Evolutionary conservation across 2,113 vertebrate species (phyloP), one percentile per base, ranked within the genome.

Genomic region (Hippoglossus stenolepis): DNA sequence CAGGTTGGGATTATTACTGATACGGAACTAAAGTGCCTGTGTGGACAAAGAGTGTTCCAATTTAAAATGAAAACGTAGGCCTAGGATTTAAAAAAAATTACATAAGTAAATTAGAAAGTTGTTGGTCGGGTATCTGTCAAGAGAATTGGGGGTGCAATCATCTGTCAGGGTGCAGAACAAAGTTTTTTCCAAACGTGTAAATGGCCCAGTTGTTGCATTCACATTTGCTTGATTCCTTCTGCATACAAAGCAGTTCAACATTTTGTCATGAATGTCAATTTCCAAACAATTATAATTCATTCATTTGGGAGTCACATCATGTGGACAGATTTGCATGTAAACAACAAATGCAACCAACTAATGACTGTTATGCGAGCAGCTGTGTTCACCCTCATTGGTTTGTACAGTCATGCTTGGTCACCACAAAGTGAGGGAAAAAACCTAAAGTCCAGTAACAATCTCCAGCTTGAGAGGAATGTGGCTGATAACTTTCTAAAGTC

Each of bases 291-390:
- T 72, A 75, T 82, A 80, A 86, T 78, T 73, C 80, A 61, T 75
- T 86, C 24, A 85, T 91, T 81, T 88, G 63, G 63, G 72, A 89
- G 73, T 89, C 80, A 80, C 31, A 73, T 84, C 67, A 62, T 75
- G 71, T 57, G 65, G 73, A 78, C 65, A 77, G 23, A 91, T 85
- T 82, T 85, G 83, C 83, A 86, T 89, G 82, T 73, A 62, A 74
- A 87, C 79, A 86, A 83, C 85, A 82, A 74, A 73, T 28, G 38
- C 56, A 56, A 43, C 58, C 60, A 65, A 72, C 56, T 62, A 72
- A 81, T 89, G 73, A 64, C 43, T 82, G 80, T 76, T 67, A 59
- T 79, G 40, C 61, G 4, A 80, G 80, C 79, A 78, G 69, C 82
- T 85, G 65, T 13, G 69, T 35, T 14, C 23, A 49, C 24, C 65